Evolutionary conservation across 1,140 invertebrate genomes (phyloP).

Genomic region (Lepidurus couesii): DNA sequence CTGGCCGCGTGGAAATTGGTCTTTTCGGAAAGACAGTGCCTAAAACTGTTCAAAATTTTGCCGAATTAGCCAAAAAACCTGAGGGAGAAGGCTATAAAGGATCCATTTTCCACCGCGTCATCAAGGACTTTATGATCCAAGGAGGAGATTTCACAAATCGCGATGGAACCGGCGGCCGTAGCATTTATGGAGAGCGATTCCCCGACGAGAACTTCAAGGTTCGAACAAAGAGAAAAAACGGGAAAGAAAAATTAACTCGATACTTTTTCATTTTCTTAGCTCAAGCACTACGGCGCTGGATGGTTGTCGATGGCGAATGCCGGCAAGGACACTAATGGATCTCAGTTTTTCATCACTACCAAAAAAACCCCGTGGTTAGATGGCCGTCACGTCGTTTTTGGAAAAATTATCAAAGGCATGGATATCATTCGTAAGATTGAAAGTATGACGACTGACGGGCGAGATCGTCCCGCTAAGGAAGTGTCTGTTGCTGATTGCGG

Average conservation of each 20-base stretch:
- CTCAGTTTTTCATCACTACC: conserved; percentile 95
- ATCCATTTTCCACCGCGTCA: conserved; percentile 75
- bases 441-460: conserved; percentile 59
- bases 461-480: conserved; percentile 72
- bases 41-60: conserved; percentile 89
- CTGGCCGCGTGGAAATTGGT: conserved; percentile 83
- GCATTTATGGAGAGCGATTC: conserved; percentile 91
- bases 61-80: conserved; percentile 69
- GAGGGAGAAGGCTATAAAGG: conserved; percentile 78
- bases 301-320: conserved; percentile 97
- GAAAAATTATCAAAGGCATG: conserved; percentile 87
- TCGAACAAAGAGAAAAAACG: conserved; percentile 40
- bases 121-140: conserved; percentile 94
- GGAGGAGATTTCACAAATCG: conserved; percentile 88
- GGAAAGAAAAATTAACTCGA: conserved; percentile 48
- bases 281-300: conserved; percentile 93
- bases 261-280: conserved; percentile 37
- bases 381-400: conserved; percentile 94
- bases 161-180: conserved; percentile 84
- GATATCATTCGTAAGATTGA: conserved; percentile 82
- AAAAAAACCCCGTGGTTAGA: conserved; percentile 91
- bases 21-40: conserved; percentile 91
- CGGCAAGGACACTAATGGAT: conserved; percentile 94
- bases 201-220: conserved; percentile 92
- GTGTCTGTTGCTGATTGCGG: conserved; percentile 71